Evolutionary conservation across 23 tunicate species (phyloP), one percentile per base, ranked within the genome.

Genomic region (Botrylloides violaceus): DNA sequence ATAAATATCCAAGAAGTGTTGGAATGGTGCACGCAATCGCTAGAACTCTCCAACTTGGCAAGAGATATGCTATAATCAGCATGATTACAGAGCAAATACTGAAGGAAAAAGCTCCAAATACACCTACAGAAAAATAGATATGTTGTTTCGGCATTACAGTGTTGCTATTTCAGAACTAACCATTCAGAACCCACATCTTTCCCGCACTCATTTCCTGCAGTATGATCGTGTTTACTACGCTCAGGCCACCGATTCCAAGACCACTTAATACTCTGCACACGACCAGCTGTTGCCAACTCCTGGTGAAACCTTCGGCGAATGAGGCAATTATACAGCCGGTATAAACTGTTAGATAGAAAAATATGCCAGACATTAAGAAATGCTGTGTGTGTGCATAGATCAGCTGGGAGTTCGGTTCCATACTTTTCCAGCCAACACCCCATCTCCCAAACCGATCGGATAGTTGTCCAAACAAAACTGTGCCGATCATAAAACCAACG

Each of bases 271-370:
- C 37, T 43, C 74, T 36, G 47, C 58, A 37, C 23, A 37, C 29
- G n/a, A 56, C 58, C 74, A 68, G 19, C 37, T 68, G 74, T 68
- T 68, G 57, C 74, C 74, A 68, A 25, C 37, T 68, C 58, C 37
- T 39, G 47, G 58, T 19, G n/a, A 68, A 68, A 19, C 74, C 74
- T 19, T 19, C 26, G 4, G 12, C 43, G 12, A 68, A 43, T 4
- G 74, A 36, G 1, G 58, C 74, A 26, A 68, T 43, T 26, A 68
- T 43, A 0, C 36, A 26, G 3, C 36, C 1, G 4, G 74, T 68
- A 22, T 68, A 68, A 37, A 68, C 74, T 37, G 65, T 15, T n/a
- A n/a, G n/a, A n/a, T n/a, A n/a, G n/a, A n/a, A n/a, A n/a, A n/a
- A n/a, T n/a, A n/a, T n/a, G n/a, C n/a, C n/a, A n/a, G n/a, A n/a